phyloP scores from a whole-genome alignment of 2,113 vertebrate genomes.

The Leiothrix lutea region DNA sequence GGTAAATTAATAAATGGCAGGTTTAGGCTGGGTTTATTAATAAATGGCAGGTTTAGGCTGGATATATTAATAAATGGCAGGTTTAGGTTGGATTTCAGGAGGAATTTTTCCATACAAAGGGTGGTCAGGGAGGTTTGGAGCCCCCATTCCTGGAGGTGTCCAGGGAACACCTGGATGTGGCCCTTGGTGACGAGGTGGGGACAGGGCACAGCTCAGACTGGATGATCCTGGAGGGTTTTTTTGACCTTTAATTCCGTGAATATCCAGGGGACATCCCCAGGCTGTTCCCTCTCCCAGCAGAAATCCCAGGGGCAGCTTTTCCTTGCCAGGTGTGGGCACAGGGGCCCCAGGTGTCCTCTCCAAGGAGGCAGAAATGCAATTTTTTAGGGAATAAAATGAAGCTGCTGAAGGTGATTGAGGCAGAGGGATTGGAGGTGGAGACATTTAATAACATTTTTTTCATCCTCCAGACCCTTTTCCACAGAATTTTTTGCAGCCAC shows the following conservation, averaged over 20 bases:
- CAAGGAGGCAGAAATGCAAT: background rate
- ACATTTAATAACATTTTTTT: accelerated
- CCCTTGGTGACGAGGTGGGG: background rate
- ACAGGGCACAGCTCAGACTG: background rate
- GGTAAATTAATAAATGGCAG: background rate
- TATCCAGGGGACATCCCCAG: background rate
- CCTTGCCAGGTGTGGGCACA: background rate
- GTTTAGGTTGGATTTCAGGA: background rate
- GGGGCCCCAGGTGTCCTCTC: background rate
- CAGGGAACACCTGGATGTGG: background rate
- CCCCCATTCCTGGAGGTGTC: background rate
- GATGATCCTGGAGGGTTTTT: no score
- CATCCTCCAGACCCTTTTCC: background rate
- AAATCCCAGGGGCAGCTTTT: background rate
- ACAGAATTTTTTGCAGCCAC: accelerated
- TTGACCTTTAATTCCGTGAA: accelerated
- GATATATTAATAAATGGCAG: background rate
- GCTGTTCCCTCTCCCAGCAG: accelerated
- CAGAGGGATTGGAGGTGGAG: background rate
- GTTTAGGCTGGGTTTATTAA: background rate
- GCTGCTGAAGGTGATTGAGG: background rate
- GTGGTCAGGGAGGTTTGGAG: background rate
- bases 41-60: background rate
- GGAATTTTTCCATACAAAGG: background rate
- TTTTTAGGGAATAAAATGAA: background rate